phyloP scores from a whole-genome alignment of 2,797 vertebrate species.

The Macropus fuliginosus region DNA sequence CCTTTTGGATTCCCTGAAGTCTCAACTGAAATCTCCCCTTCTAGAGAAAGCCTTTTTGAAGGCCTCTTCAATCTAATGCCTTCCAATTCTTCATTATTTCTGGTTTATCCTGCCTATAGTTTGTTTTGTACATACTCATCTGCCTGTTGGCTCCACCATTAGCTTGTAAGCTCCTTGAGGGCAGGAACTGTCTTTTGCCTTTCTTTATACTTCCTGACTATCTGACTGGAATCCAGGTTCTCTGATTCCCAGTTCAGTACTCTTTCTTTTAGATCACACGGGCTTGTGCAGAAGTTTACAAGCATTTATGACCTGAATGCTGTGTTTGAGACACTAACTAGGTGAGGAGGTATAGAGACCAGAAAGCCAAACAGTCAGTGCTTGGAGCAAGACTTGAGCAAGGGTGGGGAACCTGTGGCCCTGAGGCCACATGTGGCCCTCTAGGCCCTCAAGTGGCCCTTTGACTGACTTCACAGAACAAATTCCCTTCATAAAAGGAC shows the following conservation, averaged over 20 bases:
- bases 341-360: background rate
- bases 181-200: background rate
- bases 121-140: background rate
- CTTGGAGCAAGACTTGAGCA: background rate
- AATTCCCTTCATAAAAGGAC: too few relatives aligned
- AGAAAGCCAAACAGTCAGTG: background rate
- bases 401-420: too few relatives aligned
- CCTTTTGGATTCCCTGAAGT: background rate
- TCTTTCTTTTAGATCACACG: background rate
- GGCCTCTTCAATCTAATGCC: background rate
- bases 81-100: background rate
- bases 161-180: background rate
- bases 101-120: background rate
- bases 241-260: background rate
- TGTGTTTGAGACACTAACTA: background rate
- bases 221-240: background rate
- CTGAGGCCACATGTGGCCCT: too few relatives aligned
- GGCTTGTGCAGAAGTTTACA: background rate
- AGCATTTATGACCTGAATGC: background rate
- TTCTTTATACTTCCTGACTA: background rate
- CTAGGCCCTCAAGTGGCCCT: too few relatives aligned
- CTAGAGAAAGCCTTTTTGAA: background rate
- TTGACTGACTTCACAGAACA: too few relatives aligned
- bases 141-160: background rate
- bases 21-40: background rate